Conservation (phyloP, 2,888 invertebrate genomes). For the Platypus cylindrus region DNA sequence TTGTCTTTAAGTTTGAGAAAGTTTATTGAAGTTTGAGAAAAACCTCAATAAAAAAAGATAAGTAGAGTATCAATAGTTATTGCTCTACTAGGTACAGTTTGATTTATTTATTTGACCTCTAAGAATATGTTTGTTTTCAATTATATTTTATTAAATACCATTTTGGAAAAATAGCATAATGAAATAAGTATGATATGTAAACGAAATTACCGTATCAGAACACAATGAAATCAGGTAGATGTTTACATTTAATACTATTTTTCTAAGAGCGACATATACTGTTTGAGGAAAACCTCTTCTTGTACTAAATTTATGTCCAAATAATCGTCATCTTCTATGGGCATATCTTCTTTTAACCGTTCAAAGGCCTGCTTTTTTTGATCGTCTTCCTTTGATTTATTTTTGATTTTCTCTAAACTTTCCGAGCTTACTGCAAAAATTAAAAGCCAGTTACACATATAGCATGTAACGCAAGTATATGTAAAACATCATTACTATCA, state of each 20-base stretch:
- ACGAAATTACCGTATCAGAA: not conserved
- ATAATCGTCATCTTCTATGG: slow-evolving; percentile 54
- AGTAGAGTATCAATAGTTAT: no score
- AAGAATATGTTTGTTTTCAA: no score
- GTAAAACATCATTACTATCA: slow-evolving; percentile 15
- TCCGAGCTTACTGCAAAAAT: slow-evolving; percentile 18
- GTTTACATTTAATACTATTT: slow-evolving; percentile 16
- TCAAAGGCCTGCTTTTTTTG: slow-evolving; percentile 44
- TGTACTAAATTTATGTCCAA: slow-evolving; percentile 56
- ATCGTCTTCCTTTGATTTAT: slow-evolving; percentile 22
- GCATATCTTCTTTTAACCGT: slow-evolving; percentile 46
- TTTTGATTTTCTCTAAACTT: slow-evolving; percentile 20
- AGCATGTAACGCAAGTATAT: not conserved
- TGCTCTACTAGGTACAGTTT: no score
- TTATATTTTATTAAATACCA: no score
- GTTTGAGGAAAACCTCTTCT: slow-evolving; percentile 53
- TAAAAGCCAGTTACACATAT: not conserved
- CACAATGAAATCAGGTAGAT: not conserved
- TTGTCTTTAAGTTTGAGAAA: no score
- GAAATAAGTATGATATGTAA: no score
- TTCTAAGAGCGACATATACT: slow-evolving; percentile 49
- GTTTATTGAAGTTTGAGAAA: no score
- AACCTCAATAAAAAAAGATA: no score
- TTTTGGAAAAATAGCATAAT: no score
- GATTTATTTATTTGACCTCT: no score